Base-by-base conservation (phyloP, 2,888 invertebrate species). In the Thymelicus lineola region DNA sequence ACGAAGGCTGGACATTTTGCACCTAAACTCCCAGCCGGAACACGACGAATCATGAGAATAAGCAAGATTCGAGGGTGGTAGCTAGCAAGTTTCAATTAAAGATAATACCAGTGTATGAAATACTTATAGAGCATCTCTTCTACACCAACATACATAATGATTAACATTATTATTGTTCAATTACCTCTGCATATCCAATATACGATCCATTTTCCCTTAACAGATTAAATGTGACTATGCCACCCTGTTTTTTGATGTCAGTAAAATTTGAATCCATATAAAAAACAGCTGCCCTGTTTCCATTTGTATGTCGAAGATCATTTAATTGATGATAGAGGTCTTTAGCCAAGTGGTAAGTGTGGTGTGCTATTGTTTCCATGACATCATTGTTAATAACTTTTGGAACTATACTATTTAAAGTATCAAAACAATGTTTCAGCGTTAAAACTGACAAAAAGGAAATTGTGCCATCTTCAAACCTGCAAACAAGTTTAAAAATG, bases 381-480 rank as follows among this genome's bases (percentile, higher is more conserved):
- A 93, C 82, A 74, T 94, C 85, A 74, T 83, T 80, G 65, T 86
- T 80, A 7, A 92, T 78, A n/a, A 83, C 74, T 82, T 83, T 90
- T 63, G 97, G 95, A 79, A 96, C 94, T 15, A 97, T 83, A 72
- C 94, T 93, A 68, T 96, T 90, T 68, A 98, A 82, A 6, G 96
- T 94, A 70, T 97, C 96, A 84, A 99, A 97, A 64, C 98, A 98
- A 88, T 98, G 96, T 74, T 96, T 95, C 6, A 99, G 84, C 1
- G 97, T 95, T 61, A 97, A 89, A 73, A 99, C 97, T 28, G 97
- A 96, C 58, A 99, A 91, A 87, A 97, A 99, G 15, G 98, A 94
- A 15, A 98, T 79, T 0, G 99, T 98, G 5, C 99, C 99, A 93
- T 99, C 99, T 94, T 99, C 99, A 90, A 98, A 98, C 76, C 97